Base-by-base conservation (phyloP, 1,140 invertebrate species). In the Bemisia tabaci region DNA sequence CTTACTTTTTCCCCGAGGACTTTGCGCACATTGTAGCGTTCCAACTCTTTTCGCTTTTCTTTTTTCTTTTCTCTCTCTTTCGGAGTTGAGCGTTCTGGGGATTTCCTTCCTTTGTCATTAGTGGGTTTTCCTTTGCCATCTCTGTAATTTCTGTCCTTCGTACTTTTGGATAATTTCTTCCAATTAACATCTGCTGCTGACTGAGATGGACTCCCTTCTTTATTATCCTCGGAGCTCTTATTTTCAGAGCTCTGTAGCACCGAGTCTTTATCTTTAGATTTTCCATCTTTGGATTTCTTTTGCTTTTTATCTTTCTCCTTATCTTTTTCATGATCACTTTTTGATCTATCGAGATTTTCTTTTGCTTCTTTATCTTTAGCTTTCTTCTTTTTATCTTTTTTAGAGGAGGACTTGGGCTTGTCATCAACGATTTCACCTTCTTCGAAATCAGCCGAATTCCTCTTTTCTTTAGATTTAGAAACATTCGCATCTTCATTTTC, bases 141-240 rank as follows among this genome's bases (percentile, higher is more conserved):
- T 0, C 91, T 80, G 73, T 93, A 94, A 72, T 90, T 91, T 64
- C 91, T 78, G 69, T 90, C 89, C 73, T 91, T 91, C 5, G 84
- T 86, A 70, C 78, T 87, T 73, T 89, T 91, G 12, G 87, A 88
- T 1, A 90, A 77, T 75, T 92, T 91, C 71, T 92, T 93, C 79
- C 92, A 94, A 0, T 83, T 77, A 26, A 85, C 76, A 62, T 78
- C 73, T 70, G 73, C 79, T 26, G 64, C 17, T 77, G 76, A 65
- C 77, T 48, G 63, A 70, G 68, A 27, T 21, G 67, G 23, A 22
- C 62, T n/a, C 39, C 59, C 60, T 78, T 76, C 71, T 72, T 78
- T 72, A 75, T 77, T 61, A 72, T 75, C 58, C 79, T 77, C 80
- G 77, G 80, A 84, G 78, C 77, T 86, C 77, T 73, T 83, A 71